Evolutionary conservation across 2,888 invertebrate genomes (phyloP).

Genomic region (Litoditis marina): DNA sequence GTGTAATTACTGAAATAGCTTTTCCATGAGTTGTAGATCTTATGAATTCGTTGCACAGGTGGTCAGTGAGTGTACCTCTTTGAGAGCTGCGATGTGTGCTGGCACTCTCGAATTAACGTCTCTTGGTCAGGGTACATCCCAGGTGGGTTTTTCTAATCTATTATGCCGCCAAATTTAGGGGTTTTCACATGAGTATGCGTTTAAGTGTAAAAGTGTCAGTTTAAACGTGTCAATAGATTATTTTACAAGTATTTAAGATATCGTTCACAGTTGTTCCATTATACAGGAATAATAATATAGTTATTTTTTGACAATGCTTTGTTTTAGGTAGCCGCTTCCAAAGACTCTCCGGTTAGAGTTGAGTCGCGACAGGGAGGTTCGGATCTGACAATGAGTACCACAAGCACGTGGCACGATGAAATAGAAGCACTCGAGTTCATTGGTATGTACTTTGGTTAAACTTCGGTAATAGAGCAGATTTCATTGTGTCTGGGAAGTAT

Average conservation of each 20-base stretch:
- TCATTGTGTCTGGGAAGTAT: not conserved
- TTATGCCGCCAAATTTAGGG: no score
- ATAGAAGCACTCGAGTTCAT: slow-evolving; percentile 40
- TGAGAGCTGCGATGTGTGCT: slow-evolving; percentile 33
- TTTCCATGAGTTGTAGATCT: no score
- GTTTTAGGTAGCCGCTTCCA: slow-evolving; percentile 14
- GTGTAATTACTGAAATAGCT: no score
- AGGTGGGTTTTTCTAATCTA: slow-evolving; percentile 1
- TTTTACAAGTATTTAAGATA: not conserved
- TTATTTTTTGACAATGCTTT: no score
- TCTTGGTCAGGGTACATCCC: slow-evolving; percentile 10
- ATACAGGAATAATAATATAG: no score
- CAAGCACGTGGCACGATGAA: slow-evolving; percentile 42
- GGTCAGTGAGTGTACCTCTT: slow-evolving; percentile 31
- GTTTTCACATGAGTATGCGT: no score
- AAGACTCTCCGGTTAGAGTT: slow-evolving; percentile 12
- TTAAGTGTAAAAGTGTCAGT: no score
- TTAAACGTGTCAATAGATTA: no score
- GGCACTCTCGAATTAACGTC: slow-evolving; percentile 21
- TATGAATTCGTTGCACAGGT: no score
- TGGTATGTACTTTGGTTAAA: slow-evolving; percentile 12
- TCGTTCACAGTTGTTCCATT: not conserved
- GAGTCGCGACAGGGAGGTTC: slow-evolving; percentile 15
- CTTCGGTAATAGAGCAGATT: not conserved
- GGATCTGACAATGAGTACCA: slow-evolving; percentile 35